Percentiles rank a stretch among this genome's conserved stretches.
Evolutionary conservation across 1,140 invertebrate species (phyloP).

Genomic region (Lasioglossum baleicum): DNA sequence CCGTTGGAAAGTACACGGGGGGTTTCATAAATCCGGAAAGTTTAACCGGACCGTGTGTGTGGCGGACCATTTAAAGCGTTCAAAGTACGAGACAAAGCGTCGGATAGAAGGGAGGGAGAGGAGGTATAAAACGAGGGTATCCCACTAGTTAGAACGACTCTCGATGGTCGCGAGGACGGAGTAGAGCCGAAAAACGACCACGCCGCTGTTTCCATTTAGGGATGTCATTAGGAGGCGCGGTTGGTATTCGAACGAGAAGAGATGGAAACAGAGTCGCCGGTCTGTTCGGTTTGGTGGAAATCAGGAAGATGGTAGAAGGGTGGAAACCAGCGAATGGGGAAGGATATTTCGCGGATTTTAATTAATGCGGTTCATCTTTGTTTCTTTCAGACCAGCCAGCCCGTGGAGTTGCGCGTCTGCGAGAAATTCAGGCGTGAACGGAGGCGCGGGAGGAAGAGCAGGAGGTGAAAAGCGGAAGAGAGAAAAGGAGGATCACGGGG

Average conservation of each 20-base stretch:
- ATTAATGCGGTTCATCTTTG: slow-evolving; percentile 58
- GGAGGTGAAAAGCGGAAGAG: background rate
- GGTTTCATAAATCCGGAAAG: slow-evolving; percentile 5
- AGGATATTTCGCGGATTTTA: slow-evolving; percentile 57
- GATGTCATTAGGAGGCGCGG: slow-evolving; percentile 34
- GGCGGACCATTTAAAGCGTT: slow-evolving; percentile 1
- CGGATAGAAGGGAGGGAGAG: too few relatives aligned
- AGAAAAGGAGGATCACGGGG: too few relatives aligned
- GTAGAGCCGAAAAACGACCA: background rate
- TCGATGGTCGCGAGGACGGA: too few relatives aligned
- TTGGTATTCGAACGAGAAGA: slow-evolving; percentile 1
- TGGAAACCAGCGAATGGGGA: background rate
- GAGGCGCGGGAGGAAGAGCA: slow-evolving; percentile 14
- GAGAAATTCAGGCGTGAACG: slow-evolving; percentile 23
- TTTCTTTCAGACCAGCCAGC: slow-evolving; percentile 59
- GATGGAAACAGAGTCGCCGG: slow-evolving; percentile 31
- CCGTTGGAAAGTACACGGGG: background rate
- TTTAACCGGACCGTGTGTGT: background rate
- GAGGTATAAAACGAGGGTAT: too few relatives aligned
- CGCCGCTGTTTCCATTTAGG: slow-evolving; percentile 40
- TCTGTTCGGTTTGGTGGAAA: slow-evolving; percentile 1
- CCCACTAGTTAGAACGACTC: too few relatives aligned
- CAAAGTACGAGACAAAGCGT: slow-evolving; percentile 9
- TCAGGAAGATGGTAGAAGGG: too few relatives aligned
- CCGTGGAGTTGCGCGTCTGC: slow-evolving; percentile 35